Base-by-base conservation (phyloP, 2,797 vertebrate genomes). In the Trachops cirrhosus region DNA sequence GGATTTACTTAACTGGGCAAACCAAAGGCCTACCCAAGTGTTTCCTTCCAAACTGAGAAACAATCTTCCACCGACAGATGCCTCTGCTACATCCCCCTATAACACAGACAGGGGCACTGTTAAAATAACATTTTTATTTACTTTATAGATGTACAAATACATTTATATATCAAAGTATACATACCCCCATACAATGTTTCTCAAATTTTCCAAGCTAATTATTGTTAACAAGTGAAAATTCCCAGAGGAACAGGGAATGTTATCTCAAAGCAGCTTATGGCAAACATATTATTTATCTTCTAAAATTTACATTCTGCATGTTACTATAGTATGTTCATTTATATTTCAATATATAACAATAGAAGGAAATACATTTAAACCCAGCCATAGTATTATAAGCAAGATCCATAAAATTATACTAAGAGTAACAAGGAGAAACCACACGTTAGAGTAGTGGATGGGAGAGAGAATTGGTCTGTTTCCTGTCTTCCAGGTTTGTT, bases 191-290 rank as follows among this genome's bases (percentile, higher is more conserved):
- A 39, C 37, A 46, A 9, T 41, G 29, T 86, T 91, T 89, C 74
- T 93, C 62, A 68, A 74, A 88, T 44, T 91, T 93, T 70, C 71
- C 93, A 86, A 68, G 26, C 41, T 87, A 92, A 80, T 95, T 78
- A 78, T 44, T 93, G 34, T 19, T 41, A 95, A 62, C 59, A 86
- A 68, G 19, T 87, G 24, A 88, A 75, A 96, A 94, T 50, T 85
- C 39, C 62, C 68, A 26, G 44, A 89, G 48, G 46, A 83, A 37
- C 1, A 22, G 34, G 64, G 14, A 59, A 24, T 46, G 19, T 68
- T 82, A 71, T 85, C 78, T 91, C 78, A 83, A 48, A 94, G 74
- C 16, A 94, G 79, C 6, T 11, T 46, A 9, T 75, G 46, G 50
- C 22, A 89, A 77, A 11, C 19, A 44, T 8, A 44, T 46, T 59